Base-by-base conservation (phyloP, 2,888 invertebrate species). In the Bombylius discolor region DNA sequence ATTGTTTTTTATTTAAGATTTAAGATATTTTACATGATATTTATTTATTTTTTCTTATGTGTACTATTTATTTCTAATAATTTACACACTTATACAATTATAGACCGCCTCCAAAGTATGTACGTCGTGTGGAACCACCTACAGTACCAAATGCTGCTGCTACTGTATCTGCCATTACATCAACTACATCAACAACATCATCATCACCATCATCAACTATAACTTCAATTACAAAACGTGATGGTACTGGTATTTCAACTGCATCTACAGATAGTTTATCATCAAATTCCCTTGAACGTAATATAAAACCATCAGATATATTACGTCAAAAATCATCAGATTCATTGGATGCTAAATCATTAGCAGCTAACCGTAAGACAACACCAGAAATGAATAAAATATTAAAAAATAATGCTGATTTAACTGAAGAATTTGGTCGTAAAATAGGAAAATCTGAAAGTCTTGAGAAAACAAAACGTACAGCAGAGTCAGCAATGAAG, bases 51-150 rank as follows among this genome's bases (percentile, higher is more conserved):
- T 52, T 56, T 53, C n/a, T 58, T 56, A 23, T 23, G 1, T 23
- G 23, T 23, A 23, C 23, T 23, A 23, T 23, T 1, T 23, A 23
- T 23, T 23, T 23, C 23, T 23, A 23, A 23, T 23, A 23, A 23
- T 23, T 23, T 23, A 23, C 3, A 23, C 23, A 23, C 23, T 23
- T 23, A 23, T 23, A 23, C 23, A 23, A 23, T 63, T 63, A 8
- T 62, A 82, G 81, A 66, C 82, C 82, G 57, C 82, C 82, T 67
- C 82, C 82, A 62, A 82, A 82, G 75, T 78, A 78, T 67, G 79
- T 81, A 68, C 75, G 81, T 49, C 80, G 80, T 51, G 81, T 82
- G 23, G 82, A 81, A 64, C 76, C 79, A 36, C 79, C 79, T 23
- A 69, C 78, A 55, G 71, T 77, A 51, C 75, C 74, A 51, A 64